Conservation (phyloP, 2,113 vertebrate species). For the Sorex araneus region DNA sequence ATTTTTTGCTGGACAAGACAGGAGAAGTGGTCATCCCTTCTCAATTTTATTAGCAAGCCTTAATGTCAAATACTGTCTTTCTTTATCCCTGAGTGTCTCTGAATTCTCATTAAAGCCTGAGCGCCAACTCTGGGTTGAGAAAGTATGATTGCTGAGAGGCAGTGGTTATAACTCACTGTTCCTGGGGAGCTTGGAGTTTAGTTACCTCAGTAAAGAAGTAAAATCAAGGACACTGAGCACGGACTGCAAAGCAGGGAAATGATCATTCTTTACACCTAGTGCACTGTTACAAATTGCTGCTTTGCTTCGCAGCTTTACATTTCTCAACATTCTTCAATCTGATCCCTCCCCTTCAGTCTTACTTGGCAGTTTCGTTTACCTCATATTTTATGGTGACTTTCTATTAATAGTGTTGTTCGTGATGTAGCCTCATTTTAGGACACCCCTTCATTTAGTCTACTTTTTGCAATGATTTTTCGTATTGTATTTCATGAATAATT, state of each 20-base stretch:
- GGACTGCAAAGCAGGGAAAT: background rate
- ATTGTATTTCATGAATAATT: slow-evolving; percentile 76
- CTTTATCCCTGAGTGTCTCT: background rate
- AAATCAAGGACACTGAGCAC: background rate
- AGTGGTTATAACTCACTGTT: background rate
- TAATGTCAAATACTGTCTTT: background rate
- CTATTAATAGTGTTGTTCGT: slow-evolving; percentile 59
- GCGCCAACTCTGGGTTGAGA: background rate
- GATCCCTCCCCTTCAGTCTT: slow-evolving; percentile 1
- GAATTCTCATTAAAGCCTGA: background rate
- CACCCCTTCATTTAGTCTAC: slow-evolving; percentile 26
- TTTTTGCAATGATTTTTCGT: slow-evolving; percentile 61
- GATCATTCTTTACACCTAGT: background rate
- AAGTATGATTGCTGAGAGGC: background rate
- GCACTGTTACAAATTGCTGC: background rate
- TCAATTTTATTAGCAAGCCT: background rate
- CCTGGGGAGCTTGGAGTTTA: background rate
- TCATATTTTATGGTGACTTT: slow-evolving; percentile 52
- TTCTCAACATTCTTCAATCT: slow-evolving; percentile 10
- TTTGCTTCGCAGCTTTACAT: slow-evolving; percentile 27
- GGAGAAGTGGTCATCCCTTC: background rate
- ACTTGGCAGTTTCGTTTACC: slow-evolving; percentile 15
- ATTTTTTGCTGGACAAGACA: background rate
- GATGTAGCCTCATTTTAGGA: slow-evolving; percentile 14
- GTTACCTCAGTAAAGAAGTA: background rate